Base-by-base conservation (phyloP, 2,113 vertebrate species). In the Eolophus roseicapilla region DNA sequence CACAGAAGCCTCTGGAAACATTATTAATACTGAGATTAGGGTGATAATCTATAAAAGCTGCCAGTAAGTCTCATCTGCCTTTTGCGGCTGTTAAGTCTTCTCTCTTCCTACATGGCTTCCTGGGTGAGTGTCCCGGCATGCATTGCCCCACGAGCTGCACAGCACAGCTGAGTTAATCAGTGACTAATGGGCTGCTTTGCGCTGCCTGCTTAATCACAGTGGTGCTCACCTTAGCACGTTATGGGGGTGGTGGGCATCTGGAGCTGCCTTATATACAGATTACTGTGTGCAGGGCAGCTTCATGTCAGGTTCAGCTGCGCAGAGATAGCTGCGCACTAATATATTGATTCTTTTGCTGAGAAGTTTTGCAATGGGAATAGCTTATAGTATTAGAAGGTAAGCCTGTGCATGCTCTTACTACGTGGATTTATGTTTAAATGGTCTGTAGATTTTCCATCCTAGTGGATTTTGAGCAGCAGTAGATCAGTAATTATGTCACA, bases 321-420 rank as follows among this genome's bases (percentile, higher is more conserved):
- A 77, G 67, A 80, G 53, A 73, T 39, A 39, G 39, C 39, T 39
- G 82, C 67, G 62, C 41, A 17, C 28, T 4, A 65, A 31, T 5
- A 82, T 68, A 33, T 24, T 67, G 50, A 47, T 47, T 88, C 2
- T 67, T 78, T 37, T 53, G 41, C 53, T 88, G 86, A 53, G 59
- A 77, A 70, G 43, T 68, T 57, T 88, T 81, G 55, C 88, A 94
- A 98, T 99, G 98, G 98, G 98, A 94, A 62, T 97, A 71, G 96
- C 97, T 85, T 98, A 98, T 95, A 98, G 98, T 50, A 92, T 97
- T 78, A 97, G 97, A 97, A 97, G 98, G 98, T 99, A 97, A 98
- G 98, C 98, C 93, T 75, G 27, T 90, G 53, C 7, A 0, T 46
- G 49, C 46, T 94, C 33, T 67, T 81, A 37, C 41, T 81, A 10